phyloP scores from a whole-genome alignment of 2,888 invertebrate genomes.

The Dione vanillae region DNA sequence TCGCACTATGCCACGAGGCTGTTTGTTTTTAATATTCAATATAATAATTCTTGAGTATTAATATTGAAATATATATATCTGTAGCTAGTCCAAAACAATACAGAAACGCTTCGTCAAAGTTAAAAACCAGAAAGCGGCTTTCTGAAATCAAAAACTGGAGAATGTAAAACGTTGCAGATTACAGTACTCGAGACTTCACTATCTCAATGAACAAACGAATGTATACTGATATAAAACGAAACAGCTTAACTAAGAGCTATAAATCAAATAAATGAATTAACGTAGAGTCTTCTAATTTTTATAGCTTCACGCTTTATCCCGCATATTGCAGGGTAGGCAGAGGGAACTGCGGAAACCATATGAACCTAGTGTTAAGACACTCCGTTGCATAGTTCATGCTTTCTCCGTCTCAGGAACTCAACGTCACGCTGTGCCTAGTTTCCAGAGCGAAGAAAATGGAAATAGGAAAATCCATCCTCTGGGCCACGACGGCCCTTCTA shows the following conservation, averaged over 20 bases:
- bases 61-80: background rate
- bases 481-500: too few relatives aligned
- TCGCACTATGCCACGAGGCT: too few relatives aligned
- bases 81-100: conserved; percentile 11
- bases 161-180: conserved; percentile 20
- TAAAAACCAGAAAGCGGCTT: conserved; percentile 12
- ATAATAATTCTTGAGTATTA: background rate
- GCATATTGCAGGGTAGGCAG: too few relatives aligned
- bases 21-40: background rate
- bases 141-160: conserved; percentile 8
- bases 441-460: too few relatives aligned
- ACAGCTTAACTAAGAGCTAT: too few relatives aligned
- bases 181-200: conserved; percentile 11
- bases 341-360: too few relatives aligned
- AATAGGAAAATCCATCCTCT: too few relatives aligned
- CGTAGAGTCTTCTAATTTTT: background rate
- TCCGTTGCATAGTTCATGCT: too few relatives aligned
- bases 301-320: too few relatives aligned
- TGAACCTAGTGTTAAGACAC: too few relatives aligned
- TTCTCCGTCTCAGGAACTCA: too few relatives aligned
- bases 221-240: background rate
- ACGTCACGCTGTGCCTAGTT: too few relatives aligned
- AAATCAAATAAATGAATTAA: background rate
- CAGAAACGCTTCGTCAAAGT: background rate
- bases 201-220: conserved; percentile 7